Base-by-base conservation (phyloP, 2,888 invertebrate genomes). In the Sesia bembeciformis region DNA sequence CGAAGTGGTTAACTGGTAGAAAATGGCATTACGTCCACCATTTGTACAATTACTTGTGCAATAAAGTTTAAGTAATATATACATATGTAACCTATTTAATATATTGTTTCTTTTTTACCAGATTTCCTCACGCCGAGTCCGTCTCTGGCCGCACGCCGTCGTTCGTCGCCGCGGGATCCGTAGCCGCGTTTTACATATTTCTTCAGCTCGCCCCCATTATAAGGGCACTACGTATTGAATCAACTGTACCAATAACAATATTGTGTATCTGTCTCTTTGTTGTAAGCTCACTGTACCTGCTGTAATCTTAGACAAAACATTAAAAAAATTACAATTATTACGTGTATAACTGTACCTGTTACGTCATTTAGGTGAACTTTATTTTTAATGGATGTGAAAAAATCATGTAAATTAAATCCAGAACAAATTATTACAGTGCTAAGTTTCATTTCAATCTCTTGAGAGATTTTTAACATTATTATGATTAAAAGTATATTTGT, bases 131-230 rank as follows among this genome's bases (percentile, higher is more conserved):
- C 50, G 39, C 38, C 38, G 5, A 7, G 38, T 52, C 41, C 49
- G 3, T 51, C 62, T 43, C 40, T 79, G 58, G 79, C 54, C 78
- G 69, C 50, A 39, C 69, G 71, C 84, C 71, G 78, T 38, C 5
- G 23, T 39, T 52, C 54, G 57, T 66, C 72, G 70, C 68, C 70
- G 72, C 74, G 73, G 74, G 76, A 74, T 72, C 73, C 73, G 71
- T 65, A 66, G 66, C 67, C 65, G 69, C 75, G 80, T 77, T 85
- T 84, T 84, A 84, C 83, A 81, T 83, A 84, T 84, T 84, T 82
- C 85, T 86, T 82, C 73, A 68, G 69, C 72, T 68, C 72, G 75
- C 72, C 76, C 76, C 52, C 56, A 75, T 76, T 76, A 78, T 74
- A 71, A 65, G 67, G 64, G 65, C 64, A 64, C 67, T 67, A 64